These are phyloP conservation scores for Hyla sarda DNA, from an alignment of 2,113 vertebrate species.

Conservation along the genomic window DNA sequence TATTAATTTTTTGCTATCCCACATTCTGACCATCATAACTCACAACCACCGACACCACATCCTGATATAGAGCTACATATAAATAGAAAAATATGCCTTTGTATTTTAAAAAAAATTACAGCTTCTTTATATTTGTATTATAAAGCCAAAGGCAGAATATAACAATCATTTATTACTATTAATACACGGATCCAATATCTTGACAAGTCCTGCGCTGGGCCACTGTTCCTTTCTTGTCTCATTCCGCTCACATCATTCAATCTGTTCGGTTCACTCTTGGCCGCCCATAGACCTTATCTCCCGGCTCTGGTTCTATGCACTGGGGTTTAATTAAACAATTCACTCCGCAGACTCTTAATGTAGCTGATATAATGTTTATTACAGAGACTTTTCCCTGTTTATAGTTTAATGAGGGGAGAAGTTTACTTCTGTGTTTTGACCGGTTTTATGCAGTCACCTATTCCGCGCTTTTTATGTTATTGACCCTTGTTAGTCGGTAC, in stretches of 20 bases:
- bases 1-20: too few relatives aligned
- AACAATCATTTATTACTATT: not conserved
- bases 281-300: slow-evolving; percentile 39
- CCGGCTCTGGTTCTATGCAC: slow-evolving; percentile 5
- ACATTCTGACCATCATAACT: too few relatives aligned
- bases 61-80: too few relatives aligned
- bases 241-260: slow-evolving; percentile 50
- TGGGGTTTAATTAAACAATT: slow-evolving; percentile 49
- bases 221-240: slow-evolving; percentile 33
- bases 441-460: not conserved
- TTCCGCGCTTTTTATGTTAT: not conserved
- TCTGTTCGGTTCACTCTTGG: not conserved
- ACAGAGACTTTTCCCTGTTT: not conserved
- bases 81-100: too few relatives aligned
- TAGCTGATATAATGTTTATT: slow-evolving; percentile 34
- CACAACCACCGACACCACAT: too few relatives aligned
- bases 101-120: too few relatives aligned
- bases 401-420: slow-evolving; percentile 10
- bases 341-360: slow-evolving; percentile 17
- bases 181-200: not conserved
- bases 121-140: not conserved
- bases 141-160: not conserved
- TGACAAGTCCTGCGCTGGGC: not conserved
- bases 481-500: slow-evolving; percentile 30
- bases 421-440: not conserved